Base-by-base conservation (phyloP, 2,888 invertebrate species). In the Phasia obesa region DNA sequence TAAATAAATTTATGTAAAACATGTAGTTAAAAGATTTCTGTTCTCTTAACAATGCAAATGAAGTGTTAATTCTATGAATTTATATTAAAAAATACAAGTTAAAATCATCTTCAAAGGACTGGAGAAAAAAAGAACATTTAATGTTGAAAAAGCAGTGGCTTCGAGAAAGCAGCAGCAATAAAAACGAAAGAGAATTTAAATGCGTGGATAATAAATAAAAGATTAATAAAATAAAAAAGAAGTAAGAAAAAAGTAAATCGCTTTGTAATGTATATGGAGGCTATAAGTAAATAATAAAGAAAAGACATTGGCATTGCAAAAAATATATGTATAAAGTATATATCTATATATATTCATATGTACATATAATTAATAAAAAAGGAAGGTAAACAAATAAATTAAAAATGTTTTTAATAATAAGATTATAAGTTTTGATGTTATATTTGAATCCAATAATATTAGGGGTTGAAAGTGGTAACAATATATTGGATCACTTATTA, bases 191-290 rank as follows among this genome's bases (percentile, higher is more conserved):
- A 55, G 49, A 70, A 74, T 74, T 69, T 49, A 73, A 73, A 77
- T 78, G 82, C 78, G 77, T 78, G 81, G 59, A 77, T 59, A 49
- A 60, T 27, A 73, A 71, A 62, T 31, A 13, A 59, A 73, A 42
- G 23, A 64, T 67, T 49, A 70, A 65, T 35, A 73, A 31, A 70
- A 65, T 35, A 73, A 31, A 47, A 59, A 74, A 42, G 38, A 51
- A 76, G 21, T 49, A 65, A 60, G 19, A 21, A 59, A 65, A 17
- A 76, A 59, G 27, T 60, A 79, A 75, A 55, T 47, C 51, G 71
- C 83, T 71, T 79, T 79, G 83, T 83, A 83, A 79, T 83, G 75
- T 83, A 79, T 75, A 65, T 83, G 75, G 70, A 71, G 75, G 70
- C 83, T 76, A 76, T 27, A 70, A 74, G 44, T 70, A 83, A 71